Conservation (phyloP, 2,113 vertebrate genomes). For the Polypterus bichir region DNA sequence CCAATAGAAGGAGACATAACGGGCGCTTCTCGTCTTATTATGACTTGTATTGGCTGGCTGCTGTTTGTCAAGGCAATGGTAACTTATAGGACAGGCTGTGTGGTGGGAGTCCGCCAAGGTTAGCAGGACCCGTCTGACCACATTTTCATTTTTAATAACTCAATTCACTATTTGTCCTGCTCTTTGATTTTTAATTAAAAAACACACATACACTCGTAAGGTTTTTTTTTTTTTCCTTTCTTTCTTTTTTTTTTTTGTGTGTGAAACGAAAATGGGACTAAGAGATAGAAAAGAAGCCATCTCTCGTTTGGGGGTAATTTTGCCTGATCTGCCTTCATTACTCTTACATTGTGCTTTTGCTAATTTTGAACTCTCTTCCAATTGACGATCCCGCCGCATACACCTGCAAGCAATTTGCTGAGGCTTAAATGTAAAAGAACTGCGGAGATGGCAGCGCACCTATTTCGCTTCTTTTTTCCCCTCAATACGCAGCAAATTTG, state of each 20-base stretch:
- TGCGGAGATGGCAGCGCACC: slow-evolving; percentile 86
- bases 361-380: slow-evolving; percentile 85
- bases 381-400: slow-evolving; percentile 85
- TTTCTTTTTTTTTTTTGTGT: slow-evolving; percentile 29
- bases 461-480: slow-evolving; percentile 66
- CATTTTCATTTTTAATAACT: not conserved
- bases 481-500: slow-evolving; percentile 87
- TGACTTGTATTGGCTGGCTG: no score
- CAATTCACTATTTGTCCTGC: not conserved
- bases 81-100: no score
- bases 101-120: no score
- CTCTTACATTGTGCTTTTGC: slow-evolving; percentile 83
- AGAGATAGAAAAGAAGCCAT: slow-evolving; percentile 50
- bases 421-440: slow-evolving; percentile 80
- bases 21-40: no score
- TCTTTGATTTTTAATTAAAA: slow-evolving; percentile 24
- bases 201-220: slow-evolving; percentile 22
- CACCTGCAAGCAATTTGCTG: slow-evolving; percentile 99
- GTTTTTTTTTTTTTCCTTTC: slow-evolving; percentile 18
- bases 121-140: no score
- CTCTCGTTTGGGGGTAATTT: slow-evolving; percentile 67
- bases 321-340: slow-evolving; percentile 79
- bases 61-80: no score
- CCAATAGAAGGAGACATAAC: no score
- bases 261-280: slow-evolving; percentile 20